A percentile compares a stretch with the other conserved stretches of the same genome.
Evolutionary conservation across 2,888 invertebrate species (phyloP).

Genomic region (Rhabditoides inermis): DNA sequence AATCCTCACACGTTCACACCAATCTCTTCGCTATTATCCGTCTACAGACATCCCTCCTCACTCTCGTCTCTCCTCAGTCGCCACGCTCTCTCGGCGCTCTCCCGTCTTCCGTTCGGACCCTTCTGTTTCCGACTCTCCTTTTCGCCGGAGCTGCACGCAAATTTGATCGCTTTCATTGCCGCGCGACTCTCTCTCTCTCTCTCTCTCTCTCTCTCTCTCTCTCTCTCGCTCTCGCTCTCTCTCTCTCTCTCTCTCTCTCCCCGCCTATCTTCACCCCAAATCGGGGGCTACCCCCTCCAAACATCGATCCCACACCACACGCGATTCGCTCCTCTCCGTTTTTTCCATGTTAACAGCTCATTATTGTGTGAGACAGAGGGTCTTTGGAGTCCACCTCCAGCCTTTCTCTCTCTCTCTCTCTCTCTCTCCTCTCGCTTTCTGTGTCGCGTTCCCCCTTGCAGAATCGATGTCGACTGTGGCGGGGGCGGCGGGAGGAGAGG

Average conservation of each 20-base stretch:
- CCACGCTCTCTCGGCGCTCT: not conserved
- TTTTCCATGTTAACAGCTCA: too few relatives aligned
- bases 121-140: not conserved
- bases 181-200: conserved; percentile 7
- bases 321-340: too few relatives aligned
- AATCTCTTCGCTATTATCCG: not conserved
- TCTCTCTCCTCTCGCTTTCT: conserved; percentile 9
- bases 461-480: too few relatives aligned
- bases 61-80: conserved; percentile 1
- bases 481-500: too few relatives aligned
- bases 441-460: not conserved
- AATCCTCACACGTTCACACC: not conserved
- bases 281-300: too few relatives aligned
- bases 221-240: conserved; percentile 6
- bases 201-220: not conserved
- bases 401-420: too few relatives aligned
- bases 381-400: too few relatives aligned
- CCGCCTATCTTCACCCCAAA: too few relatives aligned
- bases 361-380: too few relatives aligned
- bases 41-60: not conserved
- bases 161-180: conserved; percentile 6
- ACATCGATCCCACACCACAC: too few relatives aligned
- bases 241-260: conserved; percentile 1
- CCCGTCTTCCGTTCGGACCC: not conserved
- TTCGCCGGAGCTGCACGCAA: conserved; percentile 6